A percentile compares a stretch with the other conserved stretches of the same genome.
These are phyloP conservation scores for Iphiclides podalirius DNA, from an alignment of 2,888 invertebrate genomes.

Conservation along the genomic window DNA sequence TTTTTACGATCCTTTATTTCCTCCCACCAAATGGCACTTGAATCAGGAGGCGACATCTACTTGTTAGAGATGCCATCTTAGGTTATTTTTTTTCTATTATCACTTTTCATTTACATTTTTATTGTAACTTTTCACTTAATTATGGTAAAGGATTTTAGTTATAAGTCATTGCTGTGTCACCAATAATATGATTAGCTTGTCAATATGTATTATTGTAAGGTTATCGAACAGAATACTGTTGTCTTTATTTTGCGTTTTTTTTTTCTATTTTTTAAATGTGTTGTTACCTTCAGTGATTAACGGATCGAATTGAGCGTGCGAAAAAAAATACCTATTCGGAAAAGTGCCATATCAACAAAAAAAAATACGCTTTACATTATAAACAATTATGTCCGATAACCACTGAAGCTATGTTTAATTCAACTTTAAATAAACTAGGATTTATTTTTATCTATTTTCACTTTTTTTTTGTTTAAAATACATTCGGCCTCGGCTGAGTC, in stretches of 20 bases:
- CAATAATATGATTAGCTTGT: slow-evolving; percentile 76
- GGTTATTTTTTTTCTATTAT: slow-evolving; percentile 57
- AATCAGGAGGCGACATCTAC: slow-evolving; percentile 30
- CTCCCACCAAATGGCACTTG: slow-evolving; percentile 76
- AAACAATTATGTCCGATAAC: slow-evolving; percentile 44
- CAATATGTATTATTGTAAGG: slow-evolving; percentile 58
- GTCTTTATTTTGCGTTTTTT: slow-evolving; percentile 44
- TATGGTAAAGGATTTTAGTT: slow-evolving; percentile 62
- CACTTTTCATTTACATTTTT: slow-evolving; percentile 51
- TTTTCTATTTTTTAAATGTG: slow-evolving; percentile 32
- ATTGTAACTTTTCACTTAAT: slow-evolving; percentile 55
- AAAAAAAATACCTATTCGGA: slow-evolving; percentile 34
- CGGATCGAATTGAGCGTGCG: slow-evolving; percentile 34
- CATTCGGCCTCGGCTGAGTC: slow-evolving; percentile 51
- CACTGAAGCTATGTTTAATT: slow-evolving; percentile 50
- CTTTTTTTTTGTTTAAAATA: slow-evolving; percentile 42
- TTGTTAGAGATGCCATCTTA: slow-evolving; percentile 60
- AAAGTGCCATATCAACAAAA: slow-evolving; percentile 42
- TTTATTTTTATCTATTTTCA: slow-evolving; percentile 27
- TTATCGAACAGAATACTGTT: slow-evolving; percentile 44
- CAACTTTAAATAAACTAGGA: slow-evolving; percentile 25
- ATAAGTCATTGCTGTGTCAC: slow-evolving; percentile 77
- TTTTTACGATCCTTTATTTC: slow-evolving; percentile 71
- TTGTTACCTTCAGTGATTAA: slow-evolving; percentile 53
- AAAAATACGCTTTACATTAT: slow-evolving; percentile 31